These are phyloP conservation scores for Ptilonorhynchus violaceus DNA, from an alignment of 2,113 vertebrate species.

Conservation along the genomic window DNA sequence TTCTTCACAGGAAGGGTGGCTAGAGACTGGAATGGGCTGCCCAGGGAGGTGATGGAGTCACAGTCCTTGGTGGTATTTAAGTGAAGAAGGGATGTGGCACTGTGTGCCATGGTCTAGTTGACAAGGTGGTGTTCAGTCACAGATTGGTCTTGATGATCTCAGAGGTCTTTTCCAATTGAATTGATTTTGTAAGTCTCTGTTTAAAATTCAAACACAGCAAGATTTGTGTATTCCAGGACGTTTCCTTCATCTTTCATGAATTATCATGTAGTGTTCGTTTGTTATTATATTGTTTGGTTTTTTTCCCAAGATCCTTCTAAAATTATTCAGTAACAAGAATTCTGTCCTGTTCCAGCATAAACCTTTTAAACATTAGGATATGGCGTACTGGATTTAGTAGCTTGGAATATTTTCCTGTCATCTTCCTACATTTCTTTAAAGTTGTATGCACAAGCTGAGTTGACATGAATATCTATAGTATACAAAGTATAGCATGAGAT, in stretches of 20 bases:
- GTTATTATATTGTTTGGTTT: accelerated
- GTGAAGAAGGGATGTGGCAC: background rate
- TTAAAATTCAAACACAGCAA: background rate
- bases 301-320: background rate
- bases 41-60: too few species aligned
- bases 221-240: accelerated
- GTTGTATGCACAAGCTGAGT: background rate
- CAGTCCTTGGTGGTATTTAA: background rate
- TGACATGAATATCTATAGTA: background rate
- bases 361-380: background rate
- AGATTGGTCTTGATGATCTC: background rate
- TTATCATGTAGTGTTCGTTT: background rate
- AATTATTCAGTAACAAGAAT: background rate
- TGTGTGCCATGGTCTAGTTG: background rate
- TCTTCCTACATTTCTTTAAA: background rate
- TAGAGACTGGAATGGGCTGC: background rate
- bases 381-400: background rate
- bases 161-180: background rate
- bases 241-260: background rate
- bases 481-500: background rate
- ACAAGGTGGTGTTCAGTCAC: background rate
- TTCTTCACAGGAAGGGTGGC: background rate
- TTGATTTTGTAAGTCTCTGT: background rate
- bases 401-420: background rate
- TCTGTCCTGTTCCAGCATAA: background rate